Evolutionary conservation across 2,797 vertebrate species (phyloP), one percentile per base, ranked within the genome.

Genomic region (Astyanax mexicanus): DNA sequence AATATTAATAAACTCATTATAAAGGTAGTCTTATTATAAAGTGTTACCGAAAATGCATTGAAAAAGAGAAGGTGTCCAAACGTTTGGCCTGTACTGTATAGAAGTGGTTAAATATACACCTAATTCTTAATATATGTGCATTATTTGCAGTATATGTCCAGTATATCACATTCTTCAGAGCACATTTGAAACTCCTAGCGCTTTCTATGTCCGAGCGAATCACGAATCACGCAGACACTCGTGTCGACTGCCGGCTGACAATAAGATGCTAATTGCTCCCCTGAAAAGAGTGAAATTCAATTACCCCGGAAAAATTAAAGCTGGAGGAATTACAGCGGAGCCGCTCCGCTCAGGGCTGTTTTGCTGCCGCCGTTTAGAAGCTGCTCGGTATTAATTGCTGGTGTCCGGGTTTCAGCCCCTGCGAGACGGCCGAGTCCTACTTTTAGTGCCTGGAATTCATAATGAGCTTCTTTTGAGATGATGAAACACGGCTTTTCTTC

Each of bases 401-500:
- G 79, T 83, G 84, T 79, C 86, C 82, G 80, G 80, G 75, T 77
- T 82, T 79, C 77, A 88, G 88, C 90, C 75, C 86, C 83, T 80
- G 35, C 8, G 85, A 89, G 85, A 88, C 83, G 79, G 74, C 74
- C 57, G 81, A 74, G 84, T 69, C 85, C 84, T 83, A 83, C 76
- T 85, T 89, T 87, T 83, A 79, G 60, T 69, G 80, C 77, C 75
- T 2, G 75, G 78, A 73, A 74, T 82, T 83, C 75, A 81, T 81
- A 83, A 81, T 87, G 83, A 83, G 75, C 83, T 82, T 87, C 86
- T 82, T 84, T 81, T 80, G 85, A 83, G 89, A 89, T 13, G 74
- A 62, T 49, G 74, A 87, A 86, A 92, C 86, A 91, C 72, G 45
- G 86, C 90, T 65, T 90, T 91, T 92, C 90, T 92, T 88, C 65